Evolutionary conservation across 2,888 invertebrate species (phyloP).

Genomic region (Ceratothoa steindachneri): DNA sequence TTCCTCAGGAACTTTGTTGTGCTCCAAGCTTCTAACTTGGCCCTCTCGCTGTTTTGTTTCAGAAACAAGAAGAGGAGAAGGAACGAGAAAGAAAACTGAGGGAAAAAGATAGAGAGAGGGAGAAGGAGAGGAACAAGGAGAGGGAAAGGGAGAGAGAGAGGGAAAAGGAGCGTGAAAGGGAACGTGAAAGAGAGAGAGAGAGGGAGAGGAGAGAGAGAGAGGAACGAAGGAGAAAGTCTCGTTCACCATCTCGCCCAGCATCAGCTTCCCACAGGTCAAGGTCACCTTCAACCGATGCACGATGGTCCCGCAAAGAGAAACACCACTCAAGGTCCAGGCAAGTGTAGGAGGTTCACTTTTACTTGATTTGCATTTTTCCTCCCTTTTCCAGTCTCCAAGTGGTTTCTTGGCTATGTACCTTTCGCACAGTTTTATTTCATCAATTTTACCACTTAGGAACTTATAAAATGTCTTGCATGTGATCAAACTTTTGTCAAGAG

Average conservation of each 20-base stretch:
- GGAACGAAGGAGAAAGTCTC: slow-evolving; percentile 26
- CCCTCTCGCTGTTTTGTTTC: slow-evolving; percentile 28
- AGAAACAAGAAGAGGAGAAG: slow-evolving; percentile 72
- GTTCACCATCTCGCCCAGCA: slow-evolving; percentile 20
- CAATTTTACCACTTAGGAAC: too few species aligned
- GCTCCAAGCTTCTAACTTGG: neutral
- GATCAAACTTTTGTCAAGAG: too few species aligned
- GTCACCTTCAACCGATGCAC: neutral
- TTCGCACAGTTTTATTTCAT: too few species aligned
- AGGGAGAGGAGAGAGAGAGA: slow-evolving; percentile 49
- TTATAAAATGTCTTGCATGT: too few species aligned
- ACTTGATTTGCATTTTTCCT: neutral
- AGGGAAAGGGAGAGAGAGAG: slow-evolving; percentile 51
- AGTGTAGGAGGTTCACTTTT: neutral
- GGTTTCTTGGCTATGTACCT: neutral
- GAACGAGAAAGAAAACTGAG: slow-evolving; percentile 55
- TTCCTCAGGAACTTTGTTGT: too few species aligned
- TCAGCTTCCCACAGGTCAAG: neutral
- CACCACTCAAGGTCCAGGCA: slow-evolving; percentile 3
- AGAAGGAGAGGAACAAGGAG: slow-evolving; percentile 57
- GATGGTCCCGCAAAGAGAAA: neutral
- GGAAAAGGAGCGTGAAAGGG: slow-evolving; percentile 51
- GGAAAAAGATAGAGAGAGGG: slow-evolving; percentile 56
- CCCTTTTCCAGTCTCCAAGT: neutral
- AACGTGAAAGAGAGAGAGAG: slow-evolving; percentile 52